phyloP scores from a whole-genome alignment of 2,113 vertebrate genomes.

The Pan troglodytes region NHGRI_mPanTro3-v2.1_pri NC_072410.2:101959001-101959500 shows the following conservation, averaged over 20 bases:
- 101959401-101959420: not conserved
- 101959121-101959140: conserved; percentile 72
- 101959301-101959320: not conserved
- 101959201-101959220: conserved; percentile 84
- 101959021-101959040: conserved; percentile 47
- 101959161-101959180: conserved; percentile 81
- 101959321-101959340: not conserved
- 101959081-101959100: conserved; percentile 44
- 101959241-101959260: conserved; percentile 75
- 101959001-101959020: conserved; percentile 38
- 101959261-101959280: conserved; percentile 66
- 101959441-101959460: not conserved
- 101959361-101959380: not conserved
- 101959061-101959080: conserved; percentile 72
- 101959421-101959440: rapidly evolving
- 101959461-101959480: not conserved
- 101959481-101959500: not conserved
- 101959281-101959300: not conserved
- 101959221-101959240: conserved; percentile 69
- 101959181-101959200: conserved; percentile 81
- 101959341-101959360: not conserved
- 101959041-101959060: not conserved
- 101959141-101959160: conserved; percentile 75
- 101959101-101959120: conserved; percentile 55
- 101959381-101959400: not conserved